Percentiles rank a stretch among this genome's conserved stretches.
phyloP scores from a whole-genome alignment of 1,140 invertebrate species.

The Harlomillsia oculata region DNA sequence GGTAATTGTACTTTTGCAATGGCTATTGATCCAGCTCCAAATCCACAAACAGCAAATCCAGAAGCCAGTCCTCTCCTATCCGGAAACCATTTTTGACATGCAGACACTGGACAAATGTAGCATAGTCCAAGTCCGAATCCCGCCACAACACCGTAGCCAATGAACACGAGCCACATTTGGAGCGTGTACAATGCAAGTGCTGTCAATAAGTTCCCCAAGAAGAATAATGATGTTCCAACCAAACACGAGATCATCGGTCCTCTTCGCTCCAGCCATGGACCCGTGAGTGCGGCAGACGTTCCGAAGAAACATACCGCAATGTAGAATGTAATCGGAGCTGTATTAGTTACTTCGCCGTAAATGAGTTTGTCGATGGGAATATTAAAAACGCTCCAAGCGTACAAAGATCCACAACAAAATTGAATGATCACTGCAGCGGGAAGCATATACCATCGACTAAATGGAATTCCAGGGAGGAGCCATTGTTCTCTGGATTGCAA shows the following conservation, averaged over 20 bases:
- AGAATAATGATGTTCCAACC: constrained; percentile 14
- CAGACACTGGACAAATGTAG: constrained; percentile 29
- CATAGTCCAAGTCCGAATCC: constrained; percentile 27
- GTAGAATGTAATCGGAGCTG: constrained; percentile 33
- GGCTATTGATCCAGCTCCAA: constrained; percentile 29
- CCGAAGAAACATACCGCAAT: constrained; percentile 25
- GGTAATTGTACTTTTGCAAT: constrained; percentile 28
- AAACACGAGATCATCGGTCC: constrained; percentile 17
- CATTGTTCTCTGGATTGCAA: constrained; percentile 20
- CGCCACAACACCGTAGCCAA: constrained; percentile 25
- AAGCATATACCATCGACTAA: constrained; percentile 29
- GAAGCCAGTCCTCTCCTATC: constrained; percentile 25
- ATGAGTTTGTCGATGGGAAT: constrained; percentile 28
- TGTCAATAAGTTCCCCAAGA: constrained; percentile 18
- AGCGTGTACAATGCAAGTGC: constrained; percentile 20
- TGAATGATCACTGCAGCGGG: constrained; percentile 31
- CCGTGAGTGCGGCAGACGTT: constrained; percentile 16
- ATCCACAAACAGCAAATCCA: constrained; percentile 32
- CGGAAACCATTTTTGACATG: constrained; percentile 34
- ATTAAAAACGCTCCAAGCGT: constrained; percentile 29
- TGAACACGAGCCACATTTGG: constrained; percentile 27
- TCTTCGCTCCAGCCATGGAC: constrained; percentile 30
- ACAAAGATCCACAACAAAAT: constrained; percentile 33
- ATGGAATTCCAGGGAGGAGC: constrained; percentile 17
- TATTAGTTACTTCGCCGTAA: constrained; percentile 10